Conservation (phyloP, 2,113 vertebrate genomes). For the Morone chrysops region DNA sequence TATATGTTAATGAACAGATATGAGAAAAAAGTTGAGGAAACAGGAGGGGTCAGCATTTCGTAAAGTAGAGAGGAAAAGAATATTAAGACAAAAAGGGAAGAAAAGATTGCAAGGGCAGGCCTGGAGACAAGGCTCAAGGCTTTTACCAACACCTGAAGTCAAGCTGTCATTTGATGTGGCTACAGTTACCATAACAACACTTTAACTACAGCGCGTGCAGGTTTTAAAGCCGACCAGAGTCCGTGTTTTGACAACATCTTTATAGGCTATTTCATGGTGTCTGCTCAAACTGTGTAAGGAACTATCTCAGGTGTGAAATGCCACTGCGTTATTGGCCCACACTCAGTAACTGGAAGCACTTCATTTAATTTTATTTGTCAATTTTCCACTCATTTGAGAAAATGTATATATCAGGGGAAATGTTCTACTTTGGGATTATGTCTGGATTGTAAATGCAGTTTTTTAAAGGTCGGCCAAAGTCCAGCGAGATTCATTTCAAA, state of each 20-base stretch:
- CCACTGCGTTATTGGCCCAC: conserved; percentile 26
- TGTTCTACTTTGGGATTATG: neutral
- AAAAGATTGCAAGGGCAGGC: neutral
- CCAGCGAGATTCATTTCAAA: conserved; percentile 28
- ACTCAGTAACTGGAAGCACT: conserved; percentile 36
- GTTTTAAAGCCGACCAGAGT: conserved; percentile 14
- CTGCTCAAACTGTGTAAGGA: conserved; percentile 50
- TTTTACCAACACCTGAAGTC: conserved; percentile 17
- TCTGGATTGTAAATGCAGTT: conserved; percentile 19
- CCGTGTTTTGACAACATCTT: conserved; percentile 64
- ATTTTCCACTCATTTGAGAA: conserved; percentile 40
- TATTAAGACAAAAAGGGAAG: neutral
- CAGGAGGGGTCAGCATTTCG: conserved; percentile 26
- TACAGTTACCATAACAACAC: conserved; percentile 32
- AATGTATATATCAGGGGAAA: conserved; percentile 5
- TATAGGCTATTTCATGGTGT: conserved; percentile 68
- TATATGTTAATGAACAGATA: neutral
- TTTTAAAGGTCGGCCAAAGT: conserved; percentile 39
- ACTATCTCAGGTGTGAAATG: conserved; percentile 61
- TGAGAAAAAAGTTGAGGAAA: neutral
- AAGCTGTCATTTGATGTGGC: conserved; percentile 41
- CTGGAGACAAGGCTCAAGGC: neutral
- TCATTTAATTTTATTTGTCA: conserved; percentile 43
- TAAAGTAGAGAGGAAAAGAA: neutral
- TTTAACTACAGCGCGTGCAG: conserved; percentile 10